Evolutionary conservation across 2,797 vertebrate genomes (phyloP).

Genomic region (Zenarchopterus dispar): DNA sequence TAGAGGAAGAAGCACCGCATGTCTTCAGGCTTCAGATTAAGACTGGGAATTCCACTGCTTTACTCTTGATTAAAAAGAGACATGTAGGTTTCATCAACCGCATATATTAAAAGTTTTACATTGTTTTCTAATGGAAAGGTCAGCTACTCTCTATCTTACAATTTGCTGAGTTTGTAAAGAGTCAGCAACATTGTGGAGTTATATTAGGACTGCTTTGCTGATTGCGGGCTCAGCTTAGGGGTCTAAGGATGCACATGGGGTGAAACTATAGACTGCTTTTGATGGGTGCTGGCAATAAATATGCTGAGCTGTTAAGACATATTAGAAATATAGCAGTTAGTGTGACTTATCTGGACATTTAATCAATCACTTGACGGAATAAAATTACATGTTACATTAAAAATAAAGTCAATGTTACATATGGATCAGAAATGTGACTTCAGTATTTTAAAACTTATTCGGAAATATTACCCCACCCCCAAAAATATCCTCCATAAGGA

Average conservation of each 20-base stretch:
- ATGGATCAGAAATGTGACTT: not conserved
- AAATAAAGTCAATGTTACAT: conserved; percentile 1
- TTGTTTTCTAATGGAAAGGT: not conserved
- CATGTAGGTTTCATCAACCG: conserved; percentile 6
- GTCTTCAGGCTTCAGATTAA: too few species aligned
- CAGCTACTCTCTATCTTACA: not conserved
- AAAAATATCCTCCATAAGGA: not conserved
- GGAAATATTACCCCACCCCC: not conserved
- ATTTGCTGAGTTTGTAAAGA: conserved; percentile 25
- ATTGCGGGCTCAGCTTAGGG: conserved; percentile 32
- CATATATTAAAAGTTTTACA: not conserved
- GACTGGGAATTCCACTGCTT: not conserved
- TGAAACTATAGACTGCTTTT: conserved; percentile 19
- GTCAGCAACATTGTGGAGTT: conserved; percentile 36
- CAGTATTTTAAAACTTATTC: not conserved
- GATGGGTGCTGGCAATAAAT: conserved; percentile 38
- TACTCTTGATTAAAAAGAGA: conserved; percentile 5
- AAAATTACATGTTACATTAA: conserved; percentile 19
- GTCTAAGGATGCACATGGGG: conserved; percentile 24
- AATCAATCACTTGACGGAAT: conserved; percentile 32
- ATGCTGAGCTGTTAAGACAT: conserved; percentile 49
- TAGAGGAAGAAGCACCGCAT: too few species aligned
- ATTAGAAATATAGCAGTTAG: conserved; percentile 13
- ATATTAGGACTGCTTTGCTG: conserved; percentile 24
- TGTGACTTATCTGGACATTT: conserved; percentile 21